Base-by-base conservation (phyloP, 2,888 invertebrate species). In the Iphiclides podalirius region DNA sequence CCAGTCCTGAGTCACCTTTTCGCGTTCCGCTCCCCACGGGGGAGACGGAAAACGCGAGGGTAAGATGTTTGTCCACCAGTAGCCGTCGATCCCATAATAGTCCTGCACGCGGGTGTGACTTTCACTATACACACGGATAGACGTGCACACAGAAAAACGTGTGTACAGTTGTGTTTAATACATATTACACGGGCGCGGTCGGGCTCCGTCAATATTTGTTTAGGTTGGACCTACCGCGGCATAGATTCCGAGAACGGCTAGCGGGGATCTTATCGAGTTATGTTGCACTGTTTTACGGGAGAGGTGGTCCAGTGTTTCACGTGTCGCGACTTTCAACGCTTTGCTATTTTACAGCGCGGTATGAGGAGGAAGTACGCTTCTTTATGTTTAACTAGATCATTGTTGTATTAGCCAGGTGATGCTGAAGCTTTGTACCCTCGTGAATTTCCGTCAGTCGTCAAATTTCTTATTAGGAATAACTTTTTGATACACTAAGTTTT, bases 171-270 rank as follows among this genome's bases (percentile, higher is more conserved):
- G 63, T 75, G 55, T 70, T 75, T 75, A 72, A 57, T 66, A 64
- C 66, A 60, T 61, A 68, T 70, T 70, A 70, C 67, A 68, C 59
- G 57, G 28, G 54, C 42, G 46, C 33, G 38, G 33, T 28, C 52
- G 47, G 52, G 54, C 55, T 55, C 45, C 38, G 75, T 74, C 79
- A 82, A 82, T 82, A 82, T 82, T 82, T 74, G 70, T 66, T 66
- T 72, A 79, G 79, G 76, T 58, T 57, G 48, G 74, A 72, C 74
- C 79, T 66, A 75, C 79, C 80, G 67, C 69, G 61, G 53, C 47
- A 43, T 52, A 52, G 36, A 46, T 75, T 75, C 77, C 57, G 36
- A 60, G 77, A 77, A 76, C 14, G 48, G 34, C 48, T 48, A 52
- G 53, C 42, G 47, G 41, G 46, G 52, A 51, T 57, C 63, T 64